Evolutionary conservation across 1,140 invertebrate species (phyloP).

Genomic region (Anthonomus grandis): DNA sequence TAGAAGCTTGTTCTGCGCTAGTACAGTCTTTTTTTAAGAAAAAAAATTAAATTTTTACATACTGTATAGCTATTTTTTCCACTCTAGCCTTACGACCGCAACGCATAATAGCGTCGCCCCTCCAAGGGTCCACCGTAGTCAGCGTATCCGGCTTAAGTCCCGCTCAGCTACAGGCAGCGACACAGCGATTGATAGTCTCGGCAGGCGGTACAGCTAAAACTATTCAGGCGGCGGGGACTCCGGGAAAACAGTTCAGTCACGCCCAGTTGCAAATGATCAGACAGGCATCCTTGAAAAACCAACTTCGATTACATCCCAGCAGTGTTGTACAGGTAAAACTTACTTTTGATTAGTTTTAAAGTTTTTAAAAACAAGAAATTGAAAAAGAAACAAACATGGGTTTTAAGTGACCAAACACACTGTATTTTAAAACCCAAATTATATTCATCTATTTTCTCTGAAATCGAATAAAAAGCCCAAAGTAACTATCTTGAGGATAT

Average conservation of each 20-base stretch:
- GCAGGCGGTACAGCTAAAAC: slow-evolving; percentile 41
- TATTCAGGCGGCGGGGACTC: slow-evolving; percentile 48
- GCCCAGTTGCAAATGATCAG: slow-evolving; percentile 53
- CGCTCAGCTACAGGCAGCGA: slow-evolving; percentile 51
- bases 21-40: too few relatives aligned
- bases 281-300: slow-evolving; percentile 42
- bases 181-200: slow-evolving; percentile 51
- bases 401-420: too few relatives aligned
- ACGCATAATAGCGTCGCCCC: slow-evolving; percentile 50
- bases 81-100: slow-evolving; percentile 49
- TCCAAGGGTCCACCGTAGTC: slow-evolving; percentile 51
- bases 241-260: slow-evolving; percentile 52
- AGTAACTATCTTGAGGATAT: too few relatives aligned
- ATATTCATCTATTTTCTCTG: too few relatives aligned
- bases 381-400: too few relatives aligned
- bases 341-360: too few relatives aligned
- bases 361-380: too few relatives aligned
- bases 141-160: slow-evolving; percentile 48
- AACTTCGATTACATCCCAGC: slow-evolving; percentile 49
- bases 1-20: too few relatives aligned
- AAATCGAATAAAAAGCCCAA: too few relatives aligned
- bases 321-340: slow-evolving; percentile 41
- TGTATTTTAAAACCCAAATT: too few relatives aligned
- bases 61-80: slow-evolving; percentile 26
- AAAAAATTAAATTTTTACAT: background rate